Conservation (phyloP, 2,113 vertebrate species). For the pig (Sus scrofa) region DNA sequence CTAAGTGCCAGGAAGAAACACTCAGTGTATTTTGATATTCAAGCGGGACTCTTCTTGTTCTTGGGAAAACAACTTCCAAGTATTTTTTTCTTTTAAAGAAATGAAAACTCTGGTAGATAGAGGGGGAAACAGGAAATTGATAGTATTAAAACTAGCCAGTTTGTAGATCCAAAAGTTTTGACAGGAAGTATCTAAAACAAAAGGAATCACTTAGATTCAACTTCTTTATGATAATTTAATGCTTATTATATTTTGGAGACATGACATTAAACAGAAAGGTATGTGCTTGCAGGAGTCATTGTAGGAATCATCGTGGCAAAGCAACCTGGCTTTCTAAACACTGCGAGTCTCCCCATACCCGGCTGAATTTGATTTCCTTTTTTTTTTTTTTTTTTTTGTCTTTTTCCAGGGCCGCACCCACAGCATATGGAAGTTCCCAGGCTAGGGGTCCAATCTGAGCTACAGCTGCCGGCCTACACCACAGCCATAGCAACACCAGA, state of each 20-base stretch:
- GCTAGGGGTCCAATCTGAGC: too few relatives aligned
- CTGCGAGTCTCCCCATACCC: neutral
- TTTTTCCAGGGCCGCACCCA: too few relatives aligned
- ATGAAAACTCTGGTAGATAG: neutral
- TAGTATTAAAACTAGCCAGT: neutral
- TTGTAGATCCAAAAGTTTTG: neutral
- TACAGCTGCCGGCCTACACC: too few relatives aligned
- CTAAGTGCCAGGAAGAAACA: neutral
- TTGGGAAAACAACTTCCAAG: neutral
- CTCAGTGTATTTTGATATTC: neutral
- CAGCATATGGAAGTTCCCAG: too few relatives aligned
- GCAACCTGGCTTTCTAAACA: neutral
- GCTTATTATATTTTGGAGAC: neutral
- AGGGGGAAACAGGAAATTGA: constrained; percentile 8
- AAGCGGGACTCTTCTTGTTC: neutral
- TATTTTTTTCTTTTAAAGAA: constrained; percentile 40
- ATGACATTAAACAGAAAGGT: neutral
- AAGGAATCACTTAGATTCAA: neutral
- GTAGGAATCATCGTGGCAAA: constrained; percentile 11
- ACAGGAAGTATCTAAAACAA: neutral
- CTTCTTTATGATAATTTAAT: neutral
- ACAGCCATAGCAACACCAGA: too few relatives aligned
- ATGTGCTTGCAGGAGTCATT: neutral
- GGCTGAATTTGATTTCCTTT: neutral
- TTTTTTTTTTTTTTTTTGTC: too few relatives aligned